phyloP scores from a whole-genome alignment of 2,888 invertebrate species.

The Timema podura region DNA sequence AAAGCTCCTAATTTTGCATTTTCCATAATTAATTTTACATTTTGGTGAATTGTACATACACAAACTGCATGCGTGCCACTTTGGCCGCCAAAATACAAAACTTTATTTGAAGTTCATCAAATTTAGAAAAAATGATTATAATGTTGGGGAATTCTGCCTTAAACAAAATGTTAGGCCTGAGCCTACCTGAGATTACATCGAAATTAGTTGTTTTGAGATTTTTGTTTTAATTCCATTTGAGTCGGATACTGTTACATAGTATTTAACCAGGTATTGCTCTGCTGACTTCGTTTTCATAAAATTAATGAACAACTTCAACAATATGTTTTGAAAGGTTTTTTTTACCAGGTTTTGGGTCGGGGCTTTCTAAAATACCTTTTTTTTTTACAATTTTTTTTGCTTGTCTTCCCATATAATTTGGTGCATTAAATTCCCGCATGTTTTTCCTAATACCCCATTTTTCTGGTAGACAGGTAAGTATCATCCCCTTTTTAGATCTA shows the following conservation, averaged over 20 bases:
- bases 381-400: too few species aligned
- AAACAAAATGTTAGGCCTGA: too few species aligned
- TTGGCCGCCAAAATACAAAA: constrained; percentile 6
- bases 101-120: background rate
- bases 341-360: background rate
- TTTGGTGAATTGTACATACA: constrained; percentile 2
- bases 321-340: background rate
- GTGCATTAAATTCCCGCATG: constrained; percentile 10
- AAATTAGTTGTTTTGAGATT: background rate
- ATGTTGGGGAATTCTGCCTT: background rate
- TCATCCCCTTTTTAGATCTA: background rate
- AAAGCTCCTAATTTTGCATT: background rate
- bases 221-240: constrained; percentile 14
- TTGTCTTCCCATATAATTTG: constrained; percentile 6
- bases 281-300: constrained; percentile 4
- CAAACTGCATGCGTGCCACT: constrained; percentile 14
- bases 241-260: constrained; percentile 7
- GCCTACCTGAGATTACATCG: background rate
- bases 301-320: background rate
- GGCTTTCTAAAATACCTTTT: background rate
- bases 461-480: too few species aligned
- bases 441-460: constrained; percentile 15
- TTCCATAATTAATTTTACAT: too few species aligned
- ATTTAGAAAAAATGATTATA: too few species aligned
- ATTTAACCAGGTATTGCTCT: constrained; percentile 1